Conservation (phyloP, 1,140 invertebrate genomes). For the Microplitis demolitor region DNA sequence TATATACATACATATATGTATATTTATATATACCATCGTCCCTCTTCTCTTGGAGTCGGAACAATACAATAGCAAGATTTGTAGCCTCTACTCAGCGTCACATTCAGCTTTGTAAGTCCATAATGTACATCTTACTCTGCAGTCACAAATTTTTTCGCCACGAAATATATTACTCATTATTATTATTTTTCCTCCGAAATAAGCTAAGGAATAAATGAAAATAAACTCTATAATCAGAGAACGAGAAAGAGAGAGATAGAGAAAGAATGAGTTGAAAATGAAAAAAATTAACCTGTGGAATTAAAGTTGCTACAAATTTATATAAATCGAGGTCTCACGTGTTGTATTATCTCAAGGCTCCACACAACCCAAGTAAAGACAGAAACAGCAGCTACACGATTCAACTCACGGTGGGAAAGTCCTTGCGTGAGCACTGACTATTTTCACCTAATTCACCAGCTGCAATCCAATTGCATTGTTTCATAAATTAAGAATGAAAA, state of each 20-base stretch:
- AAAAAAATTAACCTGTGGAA: background rate
- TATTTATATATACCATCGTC: too few relatives aligned
- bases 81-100: constrained; percentile 10
- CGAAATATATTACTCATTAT: too few relatives aligned
- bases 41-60: constrained; percentile 10
- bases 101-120: background rate
- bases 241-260: too few relatives aligned
- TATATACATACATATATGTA: too few relatives aligned
- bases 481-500: background rate
- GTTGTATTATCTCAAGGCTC: constrained; percentile 6
- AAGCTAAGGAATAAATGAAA: too few relatives aligned
- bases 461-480: constrained; percentile 20
- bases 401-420: background rate
- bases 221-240: too few relatives aligned
- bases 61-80: constrained; percentile 36
- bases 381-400: too few relatives aligned
- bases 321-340: constrained; percentile 1
- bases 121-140: constrained; percentile 1
- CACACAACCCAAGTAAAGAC: background rate
- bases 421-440: constrained; percentile 12
- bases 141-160: constrained; percentile 1
- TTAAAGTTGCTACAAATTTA: background rate
- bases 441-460: constrained; percentile 12
- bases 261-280: background rate
- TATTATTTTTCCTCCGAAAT: too few relatives aligned